Evolutionary conservation across 1,140 invertebrate genomes (phyloP), one percentile per base, ranked within the genome.

Genomic region (Battus philenor): DNA sequence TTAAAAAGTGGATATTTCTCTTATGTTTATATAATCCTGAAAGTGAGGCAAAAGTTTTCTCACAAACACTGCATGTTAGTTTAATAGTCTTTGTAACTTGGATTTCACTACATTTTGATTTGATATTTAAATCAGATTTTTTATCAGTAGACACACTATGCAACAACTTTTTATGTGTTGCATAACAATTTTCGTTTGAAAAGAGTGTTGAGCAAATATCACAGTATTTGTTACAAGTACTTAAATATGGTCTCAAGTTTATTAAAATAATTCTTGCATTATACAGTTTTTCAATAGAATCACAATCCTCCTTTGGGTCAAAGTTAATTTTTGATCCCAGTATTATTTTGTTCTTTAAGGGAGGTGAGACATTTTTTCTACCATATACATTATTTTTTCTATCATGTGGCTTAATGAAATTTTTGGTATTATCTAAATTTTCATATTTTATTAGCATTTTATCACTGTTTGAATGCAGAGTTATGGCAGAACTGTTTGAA

Each of bases 141-240:
- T 17, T 11, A 2, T 30, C 4, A 10, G 16, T 32, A 27, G 4
- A 26, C 13, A 17, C 2, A 26, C 4, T 29, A 44, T 68, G 65
- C 44, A 13, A 44, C n/a, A 17, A 11, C 8, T 18, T 30, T 46
- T 44, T 46, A 46, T 79, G 75, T 4, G 30, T 13, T 1, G 50
- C 38, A 11, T 56, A 41, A 20, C 12, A 22, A 11, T 45, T 36
- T 32, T 33, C 49, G 9, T 48, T 50, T 13, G 63, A 49, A 60
- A 75, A 74, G 12, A 71, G 49, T 44, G 57, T 73, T 13, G 43
- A 39, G 47, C 74, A 78, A 22, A 10, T 24, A 8, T 54, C 29
- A 52, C 74, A 78, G 47, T 53, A 77, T 38, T 58, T 57, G 18
- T 39, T 49, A 24, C 48, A 58, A 13, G 31, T 56, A 4, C 41